A percentile compares a stretch with the other conserved stretches of the same genome.
These are phyloP conservation scores for Lerema accius DNA, from an alignment of 1,140 invertebrate genomes.

Conservation along the genomic window DNA sequence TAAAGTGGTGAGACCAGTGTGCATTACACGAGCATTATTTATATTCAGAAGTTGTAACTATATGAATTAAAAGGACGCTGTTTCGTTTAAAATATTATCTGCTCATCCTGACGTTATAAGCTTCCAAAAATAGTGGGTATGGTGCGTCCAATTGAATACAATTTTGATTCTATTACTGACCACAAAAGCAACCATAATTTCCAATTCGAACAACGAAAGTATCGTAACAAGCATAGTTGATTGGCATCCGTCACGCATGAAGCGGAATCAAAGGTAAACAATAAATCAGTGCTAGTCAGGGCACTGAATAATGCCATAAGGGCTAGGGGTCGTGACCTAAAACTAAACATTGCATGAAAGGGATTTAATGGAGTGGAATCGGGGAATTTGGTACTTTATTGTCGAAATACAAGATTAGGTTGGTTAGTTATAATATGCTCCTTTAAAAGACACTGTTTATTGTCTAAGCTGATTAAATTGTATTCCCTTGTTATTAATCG, in stretches of 20 bases:
- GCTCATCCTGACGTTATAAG: no score
- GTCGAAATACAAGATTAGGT: constrained; percentile 8
- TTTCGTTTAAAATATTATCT: no score
- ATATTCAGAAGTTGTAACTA: no score
- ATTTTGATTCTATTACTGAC: not conserved
- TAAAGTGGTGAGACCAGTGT: no score
- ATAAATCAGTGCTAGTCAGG: constrained; percentile 57
- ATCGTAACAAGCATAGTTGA: constrained; percentile 40
- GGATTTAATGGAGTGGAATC: constrained; percentile 7
- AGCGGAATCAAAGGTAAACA: constrained; percentile 44
- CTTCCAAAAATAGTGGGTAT: no score
- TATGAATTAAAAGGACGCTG: no score
- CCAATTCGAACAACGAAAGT: constrained; percentile 42
- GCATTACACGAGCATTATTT: no score
- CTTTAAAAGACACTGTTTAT: no score
- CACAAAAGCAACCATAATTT: constrained; percentile 10
- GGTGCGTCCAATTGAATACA: not conserved
- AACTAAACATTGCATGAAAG: constrained; percentile 7
- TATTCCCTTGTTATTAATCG: no score
- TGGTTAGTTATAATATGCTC: no score
- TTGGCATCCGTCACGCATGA: constrained; percentile 54
- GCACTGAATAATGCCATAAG: constrained; percentile 37
- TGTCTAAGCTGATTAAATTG: no score
- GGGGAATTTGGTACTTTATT: constrained; percentile 5
- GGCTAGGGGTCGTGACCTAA: constrained; percentile 29